These are phyloP conservation scores for Clarias platycephalus DNA, from an alignment of 2,797 vertebrate species.

Conservation along the genomic window DNA sequence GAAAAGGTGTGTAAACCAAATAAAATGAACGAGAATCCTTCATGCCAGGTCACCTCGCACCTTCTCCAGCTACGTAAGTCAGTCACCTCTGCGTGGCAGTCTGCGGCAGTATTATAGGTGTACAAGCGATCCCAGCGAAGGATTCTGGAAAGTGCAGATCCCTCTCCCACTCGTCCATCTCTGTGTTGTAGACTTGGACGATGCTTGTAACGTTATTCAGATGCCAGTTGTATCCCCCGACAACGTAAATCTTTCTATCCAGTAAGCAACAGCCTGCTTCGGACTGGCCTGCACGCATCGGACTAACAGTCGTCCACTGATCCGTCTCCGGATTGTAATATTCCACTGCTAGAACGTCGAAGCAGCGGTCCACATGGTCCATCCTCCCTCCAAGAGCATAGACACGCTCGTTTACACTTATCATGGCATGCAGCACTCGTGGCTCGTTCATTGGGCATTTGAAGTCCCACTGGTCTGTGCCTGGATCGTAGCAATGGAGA, in stretches of 20 bases:
- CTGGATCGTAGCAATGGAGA: conserved; percentile 87
- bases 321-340: conserved; percentile 88
- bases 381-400: conserved; percentile 93
- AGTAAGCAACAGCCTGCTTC: conserved; percentile 92
- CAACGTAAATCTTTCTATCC: conserved; percentile 87
- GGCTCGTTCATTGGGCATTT: conserved; percentile 92
- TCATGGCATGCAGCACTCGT: conserved; percentile 91
- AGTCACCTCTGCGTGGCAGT: conserved; percentile 74
- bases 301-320: conserved; percentile 94
- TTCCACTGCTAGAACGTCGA: conserved; percentile 90
- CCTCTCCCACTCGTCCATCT: conserved; percentile 93
- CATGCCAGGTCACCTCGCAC: neutral
- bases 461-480: conserved; percentile 86
- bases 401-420: conserved; percentile 74
- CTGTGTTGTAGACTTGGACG: conserved; percentile 94
- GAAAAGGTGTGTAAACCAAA: neutral
- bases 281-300: conserved; percentile 93
- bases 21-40: neutral
- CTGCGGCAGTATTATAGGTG: conserved; percentile 85
- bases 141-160: conserved; percentile 96
- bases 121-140: conserved; percentile 90
- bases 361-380: conserved; percentile 96
- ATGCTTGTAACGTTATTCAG: conserved; percentile 97
- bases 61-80: conserved; percentile 5
- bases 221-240: conserved; percentile 98